Base-by-base conservation (phyloP, 2,797 vertebrate species). In the Sebastes matsubarae region DNA sequence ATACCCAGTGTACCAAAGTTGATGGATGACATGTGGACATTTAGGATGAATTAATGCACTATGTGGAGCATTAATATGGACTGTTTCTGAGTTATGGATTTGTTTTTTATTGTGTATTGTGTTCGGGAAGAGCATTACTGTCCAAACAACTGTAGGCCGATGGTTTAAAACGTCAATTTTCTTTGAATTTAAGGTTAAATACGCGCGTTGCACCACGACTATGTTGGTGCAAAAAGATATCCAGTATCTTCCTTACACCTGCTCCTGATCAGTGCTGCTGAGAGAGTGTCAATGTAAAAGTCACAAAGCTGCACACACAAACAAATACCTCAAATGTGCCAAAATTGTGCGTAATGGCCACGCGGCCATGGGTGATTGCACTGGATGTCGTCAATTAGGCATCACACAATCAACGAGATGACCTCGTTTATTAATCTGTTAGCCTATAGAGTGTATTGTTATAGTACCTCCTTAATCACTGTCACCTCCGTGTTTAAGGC, bases 41-140 rank as follows among this genome's bases (percentile, higher is more conserved):
- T 73, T 74, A 57, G 71, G 50, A 77, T 34, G 59, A 29, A 63
- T 89, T 93, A 92, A 94, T 97, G 95, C 96, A 97, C 96, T 96
- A 95, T 92, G 90, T 89, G 91, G 92, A 87, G 89, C 86, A 71
- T 77, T 73, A 60, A 64, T 4, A 34, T 64, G 81, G 77, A 82
- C 79, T 20, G 61, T 82, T 88, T 92, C 81, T 87, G 87, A 86
- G 69, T 69, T 77, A 91, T 87, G 88, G 79, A 89, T 89, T 94
- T 95, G 94, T 96, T 96, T 97, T 96, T 94, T 96, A 94, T 92
- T 94, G 80, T 96, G 78, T 92, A 18, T 54, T 75, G 55, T 93
- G 87, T 94, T 86, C 66, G 14, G 14, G 30, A 68, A 76, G 75
- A 80, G 54, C 8, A 42, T 54, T 72, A 54, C n/a, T 80, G 68